phyloP scores from a whole-genome alignment of 2,113 vertebrate genomes.

The Leuciscus idus region DNA sequence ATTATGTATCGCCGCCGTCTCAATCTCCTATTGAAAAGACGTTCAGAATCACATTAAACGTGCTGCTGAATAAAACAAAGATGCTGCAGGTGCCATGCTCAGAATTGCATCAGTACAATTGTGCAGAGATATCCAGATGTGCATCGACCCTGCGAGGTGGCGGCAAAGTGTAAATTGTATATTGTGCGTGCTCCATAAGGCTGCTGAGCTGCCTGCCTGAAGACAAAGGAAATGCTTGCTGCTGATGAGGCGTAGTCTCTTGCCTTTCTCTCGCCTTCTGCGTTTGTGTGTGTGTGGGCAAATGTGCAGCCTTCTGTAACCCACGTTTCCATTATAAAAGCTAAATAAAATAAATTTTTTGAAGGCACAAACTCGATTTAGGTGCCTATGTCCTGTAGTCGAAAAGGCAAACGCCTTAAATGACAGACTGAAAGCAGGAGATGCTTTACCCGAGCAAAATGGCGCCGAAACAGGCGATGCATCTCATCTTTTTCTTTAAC shows the following conservation, averaged over 20 bases:
- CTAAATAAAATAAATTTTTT: not conserved
- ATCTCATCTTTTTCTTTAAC: slow-evolving; percentile 27
- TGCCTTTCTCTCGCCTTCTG: slow-evolving; percentile 41
- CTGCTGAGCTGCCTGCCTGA: slow-evolving; percentile 56
- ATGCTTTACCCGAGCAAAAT: slow-evolving; percentile 2
- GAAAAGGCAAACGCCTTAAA: not conserved
- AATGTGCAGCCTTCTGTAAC: slow-evolving; percentile 31
- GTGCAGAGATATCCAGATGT: slow-evolving; percentile 18
- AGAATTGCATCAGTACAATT: slow-evolving; percentile 1
- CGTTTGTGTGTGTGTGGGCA: slow-evolving; percentile 19
- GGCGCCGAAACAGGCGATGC: not conserved
- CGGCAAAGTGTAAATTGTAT: not conserved
- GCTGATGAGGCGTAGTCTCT: slow-evolving; percentile 61
- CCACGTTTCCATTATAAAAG: not conserved
- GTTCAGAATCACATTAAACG: not conserved
- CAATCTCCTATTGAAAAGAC: not conserved
- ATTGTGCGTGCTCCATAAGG: slow-evolving; percentile 45
- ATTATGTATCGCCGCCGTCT: not conserved
- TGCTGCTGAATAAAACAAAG: not conserved
- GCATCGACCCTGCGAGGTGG: not conserved
- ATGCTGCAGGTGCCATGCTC: slow-evolving; percentile 10
- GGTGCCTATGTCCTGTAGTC: not conserved
- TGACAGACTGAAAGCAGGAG: not conserved
- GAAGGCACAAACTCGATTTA: not conserved
- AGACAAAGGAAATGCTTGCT: slow-evolving; percentile 63